Evolutionary conservation across 2,888 invertebrate species (phyloP).

Genomic region (Sminthurinus aureus): DNA sequence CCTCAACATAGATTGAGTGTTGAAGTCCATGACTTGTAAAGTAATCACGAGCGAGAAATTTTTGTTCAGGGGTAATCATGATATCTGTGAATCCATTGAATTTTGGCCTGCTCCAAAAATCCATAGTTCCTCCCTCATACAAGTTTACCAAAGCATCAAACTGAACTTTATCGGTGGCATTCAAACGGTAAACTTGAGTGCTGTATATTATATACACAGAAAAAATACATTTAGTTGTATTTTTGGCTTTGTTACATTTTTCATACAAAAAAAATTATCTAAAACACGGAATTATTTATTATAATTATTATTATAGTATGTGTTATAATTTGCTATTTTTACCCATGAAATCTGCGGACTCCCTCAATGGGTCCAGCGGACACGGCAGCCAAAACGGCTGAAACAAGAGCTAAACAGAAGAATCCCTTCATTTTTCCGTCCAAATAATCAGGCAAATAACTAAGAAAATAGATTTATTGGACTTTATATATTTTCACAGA

Average conservation of each 20-base stretch:
- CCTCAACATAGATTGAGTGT: constrained; percentile 44
- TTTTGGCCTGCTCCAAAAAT: constrained; percentile 25
- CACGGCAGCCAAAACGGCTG: neutral
- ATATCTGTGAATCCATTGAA: constrained; percentile 25
- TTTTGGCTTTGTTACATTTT: no score
- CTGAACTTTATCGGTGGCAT: constrained; percentile 38
- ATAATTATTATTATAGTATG: no score
- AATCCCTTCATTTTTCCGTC: neutral
- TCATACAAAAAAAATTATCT: no score
- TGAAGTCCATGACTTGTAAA: constrained; percentile 40
- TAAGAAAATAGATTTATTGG: neutral
- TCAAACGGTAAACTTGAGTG: constrained; percentile 51
- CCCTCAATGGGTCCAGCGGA: neutral
- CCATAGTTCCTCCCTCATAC: constrained; percentile 36
- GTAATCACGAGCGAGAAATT: constrained; percentile 42
- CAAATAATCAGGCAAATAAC: neutral
- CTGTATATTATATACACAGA: neutral
- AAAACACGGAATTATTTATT: no score
- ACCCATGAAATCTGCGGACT: neutral
- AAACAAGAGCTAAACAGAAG: neutral
- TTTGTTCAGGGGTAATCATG: constrained; percentile 68
- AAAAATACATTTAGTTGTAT: neutral
- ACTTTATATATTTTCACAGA: neutral
- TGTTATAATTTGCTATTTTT: neutral
- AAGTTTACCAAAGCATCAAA: constrained; percentile 47